Conservation (phyloP, 1,140 invertebrate species). For the Dinoponera quadriceps region DNA sequence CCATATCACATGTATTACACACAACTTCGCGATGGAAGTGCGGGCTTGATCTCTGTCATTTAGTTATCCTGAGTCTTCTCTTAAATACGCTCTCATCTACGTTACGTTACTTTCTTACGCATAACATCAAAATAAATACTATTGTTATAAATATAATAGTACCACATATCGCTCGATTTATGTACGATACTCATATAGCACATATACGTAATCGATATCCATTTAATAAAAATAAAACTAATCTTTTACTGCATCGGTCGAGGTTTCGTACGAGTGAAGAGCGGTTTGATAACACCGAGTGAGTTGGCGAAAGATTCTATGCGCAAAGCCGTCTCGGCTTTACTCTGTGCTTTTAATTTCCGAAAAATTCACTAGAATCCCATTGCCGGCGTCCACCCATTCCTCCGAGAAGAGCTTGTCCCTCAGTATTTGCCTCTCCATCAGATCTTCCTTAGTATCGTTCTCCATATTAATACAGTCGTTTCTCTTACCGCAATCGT, state of each 20-base stretch:
- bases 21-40: neutral
- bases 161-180: neutral
- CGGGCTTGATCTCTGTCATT: neutral
- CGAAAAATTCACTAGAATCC: slow-evolving; percentile 81
- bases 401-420: slow-evolving; percentile 81
- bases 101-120: neutral
- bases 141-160: neutral
- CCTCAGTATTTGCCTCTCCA: slow-evolving; percentile 73
- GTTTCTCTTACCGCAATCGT: slow-evolving; percentile 43
- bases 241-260: neutral
- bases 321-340: neutral
- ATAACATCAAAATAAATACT: slow-evolving; percentile 19
- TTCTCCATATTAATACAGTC: slow-evolving; percentile 42
- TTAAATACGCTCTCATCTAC: neutral
- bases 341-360: slow-evolving; percentile 73
- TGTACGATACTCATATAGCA: slow-evolving; percentile 1
- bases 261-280: neutral
- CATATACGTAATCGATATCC: neutral
- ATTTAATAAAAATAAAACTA: slow-evolving; percentile 7
- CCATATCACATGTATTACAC: neutral
- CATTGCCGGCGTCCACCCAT: slow-evolving; percentile 81
- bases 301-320: neutral
- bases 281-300: neutral
- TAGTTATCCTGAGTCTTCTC: neutral
- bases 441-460: slow-evolving; percentile 57